Evolutionary conservation across 1,140 invertebrate species (phyloP), one percentile per base, ranked within the genome.

Genomic region (Cydia splendana): DNA sequence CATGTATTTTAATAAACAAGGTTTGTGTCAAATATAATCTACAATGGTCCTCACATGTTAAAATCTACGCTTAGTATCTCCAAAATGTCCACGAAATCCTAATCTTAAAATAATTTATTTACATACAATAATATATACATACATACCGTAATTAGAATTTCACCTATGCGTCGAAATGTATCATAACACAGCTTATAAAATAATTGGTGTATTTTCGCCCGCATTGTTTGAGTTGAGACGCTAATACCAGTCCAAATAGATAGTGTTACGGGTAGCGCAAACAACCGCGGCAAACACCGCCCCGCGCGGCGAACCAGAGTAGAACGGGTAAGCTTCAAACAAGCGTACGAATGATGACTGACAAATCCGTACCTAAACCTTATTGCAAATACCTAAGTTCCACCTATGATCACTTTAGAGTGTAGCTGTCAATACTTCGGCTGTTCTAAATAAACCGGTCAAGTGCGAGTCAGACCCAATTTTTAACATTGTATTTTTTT

Each of bases 221-320:
- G 74, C 78, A 81, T 81, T 89, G 85, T 88, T 89, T 89, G 83
- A 82, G 80, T 82, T 87, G 88, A 82, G 86, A 87, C 87, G 82
- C 82, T 91, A 89, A 91, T 88, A 83, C 85, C 76, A 80, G 82
- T 78, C 77, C 86, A 91, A 90, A 91, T 88, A 91, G 87, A 88
- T 87, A 83, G 82, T 80, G 82, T 77, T 83, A 81, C 82, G 84
- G 86, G 88, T 87, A 88, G 87, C 81, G 78, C 87, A 89, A 89
- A 91, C 89, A 89, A 83, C 85, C 84, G 84, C 79, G 85, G 81
- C 80, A 88, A 87, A 90, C 85, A 88, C 73, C 71, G 71, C 13
- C 13, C 13, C 28, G 24, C 18, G 65, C 28, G 30, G 12, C 34
- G 38, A 24, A n/a, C 15, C 57, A 20, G 57, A 62, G 18, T 20